Evolutionary conservation across 1,140 invertebrate species (phyloP).

Genomic region (Drosophila bocki): DNA sequence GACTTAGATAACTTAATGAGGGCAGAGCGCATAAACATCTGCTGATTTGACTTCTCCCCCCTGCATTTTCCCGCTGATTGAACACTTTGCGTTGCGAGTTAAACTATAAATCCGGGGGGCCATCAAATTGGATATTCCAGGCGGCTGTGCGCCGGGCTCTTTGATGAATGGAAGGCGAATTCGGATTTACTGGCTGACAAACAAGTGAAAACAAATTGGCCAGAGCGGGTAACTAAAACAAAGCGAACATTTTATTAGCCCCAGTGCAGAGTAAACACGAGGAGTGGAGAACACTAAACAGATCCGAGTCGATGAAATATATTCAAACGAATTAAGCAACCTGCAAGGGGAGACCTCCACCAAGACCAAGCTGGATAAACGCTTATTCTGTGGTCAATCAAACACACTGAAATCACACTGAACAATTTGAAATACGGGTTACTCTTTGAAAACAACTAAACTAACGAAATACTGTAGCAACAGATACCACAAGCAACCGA

Average conservation of each 20-base stretch:
- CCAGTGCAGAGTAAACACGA: slow-evolving; percentile 40
- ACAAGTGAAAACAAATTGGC: slow-evolving; percentile 33
- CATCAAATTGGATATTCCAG: slow-evolving; percentile 34
- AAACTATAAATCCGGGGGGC: slow-evolving; percentile 30
- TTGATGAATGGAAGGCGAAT: slow-evolving; percentile 28
- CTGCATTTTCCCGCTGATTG: slow-evolving; percentile 18
- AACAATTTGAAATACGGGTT: slow-evolving; percentile 75
- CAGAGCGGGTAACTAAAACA: slow-evolving; percentile 33
- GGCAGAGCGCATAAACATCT: slow-evolving; percentile 3
- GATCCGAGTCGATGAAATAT: slow-evolving; percentile 31
- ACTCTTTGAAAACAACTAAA: slow-evolving; percentile 57
- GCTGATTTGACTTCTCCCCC: slow-evolving; percentile 13
- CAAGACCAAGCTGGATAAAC: slow-evolving; percentile 22
- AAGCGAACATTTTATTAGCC: slow-evolving; percentile 52
- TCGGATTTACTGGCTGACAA: slow-evolving; percentile 32
- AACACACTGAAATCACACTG: slow-evolving; percentile 57
- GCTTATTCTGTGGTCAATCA: slow-evolving; percentile 38
- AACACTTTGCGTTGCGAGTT: slow-evolving; percentile 23
- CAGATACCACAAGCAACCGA: slow-evolving; percentile 34
- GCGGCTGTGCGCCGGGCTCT: slow-evolving; percentile 13
- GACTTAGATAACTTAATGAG: slow-evolving; percentile 34
- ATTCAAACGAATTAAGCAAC: slow-evolving; percentile 17
- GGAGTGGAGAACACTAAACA: slow-evolving; percentile 32
- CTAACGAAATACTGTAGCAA: slow-evolving; percentile 45
- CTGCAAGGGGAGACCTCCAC: slow-evolving; percentile 10